Percentiles rank a stretch among this genome's conserved stretches.
Conservation (phyloP, 2,888 invertebrate genomes). For the Mimachlamys varia region DNA sequence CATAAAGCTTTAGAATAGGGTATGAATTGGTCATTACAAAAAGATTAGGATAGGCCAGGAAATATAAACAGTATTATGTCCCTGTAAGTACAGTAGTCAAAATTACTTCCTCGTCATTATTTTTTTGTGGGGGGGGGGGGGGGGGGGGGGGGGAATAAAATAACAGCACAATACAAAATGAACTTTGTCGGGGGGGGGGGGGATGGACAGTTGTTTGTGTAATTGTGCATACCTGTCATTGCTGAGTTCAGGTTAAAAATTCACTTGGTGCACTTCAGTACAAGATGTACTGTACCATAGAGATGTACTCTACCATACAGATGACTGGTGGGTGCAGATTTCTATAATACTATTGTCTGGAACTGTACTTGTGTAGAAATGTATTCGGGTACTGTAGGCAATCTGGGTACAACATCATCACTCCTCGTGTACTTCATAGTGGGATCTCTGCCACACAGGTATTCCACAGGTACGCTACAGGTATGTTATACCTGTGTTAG, state of each 20-base stretch:
- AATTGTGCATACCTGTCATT: background rate
- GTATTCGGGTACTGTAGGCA: background rate
- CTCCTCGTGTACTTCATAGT: background rate
- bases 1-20: background rate
- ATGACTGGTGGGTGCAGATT: background rate
- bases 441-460: background rate
- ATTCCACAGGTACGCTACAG: background rate
- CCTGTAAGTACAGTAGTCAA: no score
- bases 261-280: background rate
- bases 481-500: slow-evolving; percentile 5
- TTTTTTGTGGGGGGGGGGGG: background rate
- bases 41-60: background rate
- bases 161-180: background rate
- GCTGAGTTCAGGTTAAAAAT: background rate
- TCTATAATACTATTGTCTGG: background rate
- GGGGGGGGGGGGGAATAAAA: no score
- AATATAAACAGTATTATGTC: background rate
- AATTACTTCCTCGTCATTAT: background rate
- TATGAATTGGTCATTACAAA: slow-evolving; percentile 1
- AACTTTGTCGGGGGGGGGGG: no score
- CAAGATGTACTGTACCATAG: background rate
- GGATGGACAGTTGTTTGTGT: no score
- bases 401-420: background rate
- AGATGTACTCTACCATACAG: background rate
- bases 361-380: background rate